Conservation (phyloP, 2,797 vertebrate genomes). For the Mustela erminea region DNA sequence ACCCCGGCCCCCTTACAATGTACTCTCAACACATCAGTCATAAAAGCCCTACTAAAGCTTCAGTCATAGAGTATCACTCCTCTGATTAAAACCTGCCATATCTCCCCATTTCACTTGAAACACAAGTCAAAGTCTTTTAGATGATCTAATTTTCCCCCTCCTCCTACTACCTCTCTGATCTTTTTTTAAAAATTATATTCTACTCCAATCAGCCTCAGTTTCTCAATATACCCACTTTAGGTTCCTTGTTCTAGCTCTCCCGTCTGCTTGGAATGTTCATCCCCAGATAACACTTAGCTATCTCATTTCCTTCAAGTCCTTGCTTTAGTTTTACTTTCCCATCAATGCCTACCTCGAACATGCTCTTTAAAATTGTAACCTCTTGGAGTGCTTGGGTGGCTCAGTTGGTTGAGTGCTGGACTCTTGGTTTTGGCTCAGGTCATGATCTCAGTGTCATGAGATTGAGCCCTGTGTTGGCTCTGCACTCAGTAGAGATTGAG, state of each 20-base stretch:
- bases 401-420: neutral
- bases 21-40: neutral
- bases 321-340: constrained; percentile 12
- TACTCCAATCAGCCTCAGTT: neutral
- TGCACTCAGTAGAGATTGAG: neutral
- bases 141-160: neutral
- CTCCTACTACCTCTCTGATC: neutral
- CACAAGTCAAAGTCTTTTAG: neutral
- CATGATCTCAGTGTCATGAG: neutral
- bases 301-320: neutral
- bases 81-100: constrained; percentile 8
- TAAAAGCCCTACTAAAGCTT: neutral
- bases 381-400: neutral
- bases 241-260: neutral
- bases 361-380: constrained; percentile 23
- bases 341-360: neutral
- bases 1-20: neutral
- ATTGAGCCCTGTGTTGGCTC: neutral
- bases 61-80: neutral
- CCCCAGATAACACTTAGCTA: neutral
- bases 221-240: neutral
- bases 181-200: neutral
- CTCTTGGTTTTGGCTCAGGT: neutral
- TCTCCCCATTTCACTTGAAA: constrained; percentile 37
- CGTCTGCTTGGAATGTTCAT: neutral